Evolutionary conservation across 2,888 invertebrate species (phyloP).

Genomic region (Hypena proboscidalis): DNA sequence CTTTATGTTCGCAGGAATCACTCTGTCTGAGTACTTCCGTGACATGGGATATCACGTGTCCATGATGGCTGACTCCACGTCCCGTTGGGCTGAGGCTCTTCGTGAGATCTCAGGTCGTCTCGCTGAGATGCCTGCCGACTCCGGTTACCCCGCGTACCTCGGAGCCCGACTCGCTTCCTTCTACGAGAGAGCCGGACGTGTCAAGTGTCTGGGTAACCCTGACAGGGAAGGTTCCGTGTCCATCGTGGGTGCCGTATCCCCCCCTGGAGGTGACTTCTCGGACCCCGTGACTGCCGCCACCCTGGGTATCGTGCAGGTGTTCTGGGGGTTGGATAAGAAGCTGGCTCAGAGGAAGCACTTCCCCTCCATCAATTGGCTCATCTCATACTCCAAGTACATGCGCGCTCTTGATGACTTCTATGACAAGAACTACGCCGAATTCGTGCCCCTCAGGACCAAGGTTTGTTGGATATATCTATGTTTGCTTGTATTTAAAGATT

Average conservation of each 20-base stretch:
- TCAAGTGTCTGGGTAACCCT: constrained; percentile 98
- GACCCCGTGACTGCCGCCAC: constrained; percentile 99
- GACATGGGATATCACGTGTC: constrained; percentile 99
- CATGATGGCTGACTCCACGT: constrained; percentile 99
- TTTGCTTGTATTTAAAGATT: no score
- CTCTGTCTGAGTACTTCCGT: constrained; percentile 99
- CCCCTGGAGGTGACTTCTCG: constrained; percentile 99
- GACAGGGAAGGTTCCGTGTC: constrained; percentile 99
- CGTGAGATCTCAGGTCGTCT: constrained; percentile 99
- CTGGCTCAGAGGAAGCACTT: constrained; percentile 99
- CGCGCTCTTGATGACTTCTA: constrained; percentile 99
- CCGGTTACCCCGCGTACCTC: constrained; percentile 99
- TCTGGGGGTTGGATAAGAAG: constrained; percentile 99
- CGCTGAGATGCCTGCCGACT: constrained; percentile 99
- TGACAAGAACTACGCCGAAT: constrained; percentile 98
- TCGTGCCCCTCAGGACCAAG: constrained; percentile 98
- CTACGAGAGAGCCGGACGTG: constrained; percentile 99
- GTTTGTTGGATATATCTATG: no score
- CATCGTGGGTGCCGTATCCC: constrained; percentile 99
- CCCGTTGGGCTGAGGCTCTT: constrained; percentile 99
- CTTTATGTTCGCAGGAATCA: constrained; percentile 90
- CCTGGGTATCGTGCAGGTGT: constrained; percentile 99
- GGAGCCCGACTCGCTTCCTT: constrained; percentile 99
- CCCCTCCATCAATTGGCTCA: constrained; percentile 99
- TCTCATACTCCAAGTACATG: constrained; percentile 99